Conservation (phyloP, 1,140 invertebrate genomes). For the Acromyrmex charruanus region DNA sequence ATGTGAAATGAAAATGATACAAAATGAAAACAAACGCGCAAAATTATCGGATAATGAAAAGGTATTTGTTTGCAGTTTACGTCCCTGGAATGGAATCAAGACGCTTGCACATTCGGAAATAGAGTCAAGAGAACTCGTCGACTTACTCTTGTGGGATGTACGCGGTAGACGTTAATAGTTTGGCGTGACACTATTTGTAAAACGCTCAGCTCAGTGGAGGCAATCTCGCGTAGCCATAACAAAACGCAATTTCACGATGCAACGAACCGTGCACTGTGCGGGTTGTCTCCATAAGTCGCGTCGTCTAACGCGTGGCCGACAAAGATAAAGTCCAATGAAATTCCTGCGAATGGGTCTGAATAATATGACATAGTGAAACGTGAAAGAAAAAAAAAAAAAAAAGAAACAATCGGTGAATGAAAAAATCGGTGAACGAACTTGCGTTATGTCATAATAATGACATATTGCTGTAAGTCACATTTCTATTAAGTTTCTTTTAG, state of each 20-base stretch:
- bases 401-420: constrained; percentile 41
- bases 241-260: constrained; percentile 70
- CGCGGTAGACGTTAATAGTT: constrained; percentile 30
- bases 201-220: constrained; percentile 24
- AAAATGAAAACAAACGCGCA: background rate
- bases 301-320: constrained; percentile 47
- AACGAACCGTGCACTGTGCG: constrained; percentile 65
- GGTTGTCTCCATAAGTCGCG: constrained; percentile 51
- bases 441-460: background rate
- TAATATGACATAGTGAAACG: constrained; percentile 11
- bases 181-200: constrained; percentile 31
- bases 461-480: background rate
- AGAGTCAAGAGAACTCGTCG: background rate
- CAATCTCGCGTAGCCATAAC: constrained; percentile 41
- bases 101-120: constrained; percentile 8
- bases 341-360: constrained; percentile 47
- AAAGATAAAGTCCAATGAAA: constrained; percentile 61
- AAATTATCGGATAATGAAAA: background rate
- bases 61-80: constrained; percentile 12
- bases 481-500: background rate
- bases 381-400: background rate
- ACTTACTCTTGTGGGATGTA: constrained; percentile 24
- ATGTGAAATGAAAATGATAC: background rate
- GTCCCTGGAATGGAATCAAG: constrained; percentile 8
- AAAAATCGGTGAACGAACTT: constrained; percentile 39